A percentile compares a stretch with the other conserved stretches of the same genome.
Conservation (phyloP, 2,797 vertebrate species). For the Anguilla megastoma region DNA sequence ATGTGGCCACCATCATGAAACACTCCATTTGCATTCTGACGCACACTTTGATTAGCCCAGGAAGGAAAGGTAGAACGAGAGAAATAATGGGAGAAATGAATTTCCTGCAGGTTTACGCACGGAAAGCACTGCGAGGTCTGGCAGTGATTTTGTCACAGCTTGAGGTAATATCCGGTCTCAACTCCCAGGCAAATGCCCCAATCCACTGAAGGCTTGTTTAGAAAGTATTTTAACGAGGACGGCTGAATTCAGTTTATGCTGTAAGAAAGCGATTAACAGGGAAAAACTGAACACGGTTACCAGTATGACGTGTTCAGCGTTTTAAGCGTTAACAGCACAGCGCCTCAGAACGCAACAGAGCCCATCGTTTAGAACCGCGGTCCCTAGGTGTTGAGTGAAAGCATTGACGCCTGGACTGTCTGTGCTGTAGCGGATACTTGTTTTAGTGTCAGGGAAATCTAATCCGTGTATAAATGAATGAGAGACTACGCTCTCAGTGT, state of each 20-base stretch:
- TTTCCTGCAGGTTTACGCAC: not conserved
- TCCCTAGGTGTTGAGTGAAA: conserved; percentile 24
- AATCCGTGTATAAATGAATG: conserved; percentile 58
- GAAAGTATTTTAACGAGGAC: not conserved
- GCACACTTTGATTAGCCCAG: not conserved
- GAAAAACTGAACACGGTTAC: not conserved
- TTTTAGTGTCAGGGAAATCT: conserved; percentile 52
- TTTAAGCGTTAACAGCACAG: not conserved
- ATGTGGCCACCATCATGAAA: not conserved
- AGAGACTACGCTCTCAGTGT: conserved; percentile 48
- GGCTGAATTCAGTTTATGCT: conserved; percentile 20
- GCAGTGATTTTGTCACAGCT: not conserved
- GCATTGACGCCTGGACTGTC: conserved; percentile 26
- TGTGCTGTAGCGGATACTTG: conserved; percentile 20
- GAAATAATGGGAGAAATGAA: not conserved
- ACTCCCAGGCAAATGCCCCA: not conserved
- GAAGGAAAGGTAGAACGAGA: not conserved
- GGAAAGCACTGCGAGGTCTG: not conserved
- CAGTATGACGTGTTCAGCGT: conserved; percentile 9
- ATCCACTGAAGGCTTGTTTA: not conserved
- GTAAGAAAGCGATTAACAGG: not conserved
- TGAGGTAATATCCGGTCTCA: not conserved
- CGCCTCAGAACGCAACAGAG: not conserved
- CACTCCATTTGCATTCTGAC: not conserved
- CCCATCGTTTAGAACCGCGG: not conserved